Evolutionary conservation across 2,888 invertebrate genomes (phyloP).

Genomic region (Panzeria rudis): DNA sequence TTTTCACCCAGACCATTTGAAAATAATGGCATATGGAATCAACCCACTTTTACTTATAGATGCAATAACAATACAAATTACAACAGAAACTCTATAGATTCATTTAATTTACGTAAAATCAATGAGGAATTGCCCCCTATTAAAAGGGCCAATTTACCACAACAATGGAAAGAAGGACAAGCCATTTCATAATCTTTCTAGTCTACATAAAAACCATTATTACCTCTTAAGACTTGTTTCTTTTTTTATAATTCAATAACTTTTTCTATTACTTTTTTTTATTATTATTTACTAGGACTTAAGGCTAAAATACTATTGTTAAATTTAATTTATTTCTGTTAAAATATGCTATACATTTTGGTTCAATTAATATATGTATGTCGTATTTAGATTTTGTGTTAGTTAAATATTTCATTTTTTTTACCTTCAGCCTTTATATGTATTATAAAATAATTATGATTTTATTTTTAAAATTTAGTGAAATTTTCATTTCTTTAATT

Average conservation of each 20-base stretch:
- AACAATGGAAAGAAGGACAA: slow-evolving; percentile 76
- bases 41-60: slow-evolving; percentile 50
- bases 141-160: slow-evolving; percentile 75
- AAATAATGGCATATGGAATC: slow-evolving; percentile 59
- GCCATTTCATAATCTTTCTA: slow-evolving; percentile 72
- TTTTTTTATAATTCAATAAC: slow-evolving; percentile 13
- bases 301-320: slow-evolving; percentile 12
- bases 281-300: slow-evolving; percentile 13
- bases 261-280: slow-evolving; percentile 11
- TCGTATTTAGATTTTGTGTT: not conserved
- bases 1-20: slow-evolving; percentile 59
- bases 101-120: slow-evolving; percentile 77
- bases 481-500: not conserved
- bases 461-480: slow-evolving; percentile 4
- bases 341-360: not conserved
- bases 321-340: slow-evolving; percentile 22
- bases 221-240: slow-evolving; percentile 32
- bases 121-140: slow-evolving; percentile 76
- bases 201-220: not conserved
- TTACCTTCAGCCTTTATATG: slow-evolving; percentile 9
- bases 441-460: slow-evolving; percentile 15
- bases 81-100: slow-evolving; percentile 67
- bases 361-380: slow-evolving; percentile 1
- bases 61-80: slow-evolving; percentile 28
- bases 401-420: slow-evolving; percentile 5